These are phyloP conservation scores for Myotis vivesi DNA, from an alignment of 2,797 vertebrate genomes.

Conservation along the genomic window DNA sequence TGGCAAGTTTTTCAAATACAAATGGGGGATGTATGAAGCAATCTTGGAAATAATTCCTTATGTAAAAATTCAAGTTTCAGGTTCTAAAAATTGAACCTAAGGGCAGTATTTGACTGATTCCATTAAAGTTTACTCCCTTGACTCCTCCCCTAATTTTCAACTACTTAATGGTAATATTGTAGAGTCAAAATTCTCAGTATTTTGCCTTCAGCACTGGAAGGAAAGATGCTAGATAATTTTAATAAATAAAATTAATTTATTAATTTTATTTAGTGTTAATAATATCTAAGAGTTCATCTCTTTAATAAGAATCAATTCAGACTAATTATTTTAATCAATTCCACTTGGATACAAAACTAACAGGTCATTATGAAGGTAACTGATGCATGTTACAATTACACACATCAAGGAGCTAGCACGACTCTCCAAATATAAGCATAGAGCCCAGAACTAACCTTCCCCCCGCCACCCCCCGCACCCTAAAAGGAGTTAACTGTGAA, in stretches of 20 bases:
- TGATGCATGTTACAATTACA: neutral
- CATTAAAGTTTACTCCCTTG: neutral
- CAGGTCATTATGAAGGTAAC: neutral
- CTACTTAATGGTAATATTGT: neutral
- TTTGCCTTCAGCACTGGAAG: conserved; percentile 6
- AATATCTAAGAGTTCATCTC: conserved; percentile 12
- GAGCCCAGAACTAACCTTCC: neutral
- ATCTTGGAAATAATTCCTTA: neutral
- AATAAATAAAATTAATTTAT: neutral
- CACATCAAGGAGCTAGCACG: neutral
- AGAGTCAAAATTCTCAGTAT: neutral
- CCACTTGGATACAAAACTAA: neutral
- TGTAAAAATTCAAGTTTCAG: conserved; percentile 34
- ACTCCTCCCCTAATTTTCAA: neutral
- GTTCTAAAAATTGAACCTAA: neutral
- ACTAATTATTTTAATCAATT: conserved; percentile 55
- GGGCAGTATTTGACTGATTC: neutral
- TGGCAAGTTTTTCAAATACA: neutral
- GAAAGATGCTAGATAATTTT: neutral
- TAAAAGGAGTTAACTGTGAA: neutral
- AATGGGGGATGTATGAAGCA: neutral
- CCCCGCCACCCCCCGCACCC: too few species aligned
- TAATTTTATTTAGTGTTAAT: neutral
- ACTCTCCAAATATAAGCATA: neutral
- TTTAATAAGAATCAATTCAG: conserved; percentile 55